Conservation (phyloP, 2,888 invertebrate genomes). For the Dusona sp. region DNA sequence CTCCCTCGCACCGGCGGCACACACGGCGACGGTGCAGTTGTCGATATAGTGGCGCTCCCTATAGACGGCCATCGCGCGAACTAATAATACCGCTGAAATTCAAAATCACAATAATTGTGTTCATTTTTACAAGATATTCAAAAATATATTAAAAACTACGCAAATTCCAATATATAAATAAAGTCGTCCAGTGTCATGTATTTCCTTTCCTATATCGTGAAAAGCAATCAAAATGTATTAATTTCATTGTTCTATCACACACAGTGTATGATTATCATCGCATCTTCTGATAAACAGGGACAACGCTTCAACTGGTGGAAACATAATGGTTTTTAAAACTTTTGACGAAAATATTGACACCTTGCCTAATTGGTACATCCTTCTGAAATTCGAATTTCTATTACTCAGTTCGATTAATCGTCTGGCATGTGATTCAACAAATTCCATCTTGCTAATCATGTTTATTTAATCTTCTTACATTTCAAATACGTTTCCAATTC, state of each 20-base stretch:
- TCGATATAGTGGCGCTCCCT: not conserved
- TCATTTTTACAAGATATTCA: not conserved
- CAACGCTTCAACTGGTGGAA: not conserved
- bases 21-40: not conserved
- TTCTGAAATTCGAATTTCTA: too few relatives aligned
- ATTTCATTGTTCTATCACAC: not conserved
- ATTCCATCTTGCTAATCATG: not conserved
- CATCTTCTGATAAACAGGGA: too few relatives aligned
- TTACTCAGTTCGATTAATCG: too few relatives aligned
- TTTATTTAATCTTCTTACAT: constrained; percentile 7
- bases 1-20: constrained; percentile 1
- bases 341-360: not conserved
- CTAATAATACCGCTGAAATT: constrained; percentile 33
- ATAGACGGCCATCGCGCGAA: constrained; percentile 1
- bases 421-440: not conserved
- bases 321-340: not conserved
- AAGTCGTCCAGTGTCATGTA: not conserved
- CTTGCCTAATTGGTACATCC: not conserved
- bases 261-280: too few relatives aligned
- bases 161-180: not conserved
- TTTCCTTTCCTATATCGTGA: not conserved
- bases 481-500: not conserved
- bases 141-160: not conserved
- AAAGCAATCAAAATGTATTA: not conserved
- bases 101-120: not conserved